Base-by-base conservation (phyloP, 2,888 invertebrate species). In the Eueremaeus valkanovi region DNA sequence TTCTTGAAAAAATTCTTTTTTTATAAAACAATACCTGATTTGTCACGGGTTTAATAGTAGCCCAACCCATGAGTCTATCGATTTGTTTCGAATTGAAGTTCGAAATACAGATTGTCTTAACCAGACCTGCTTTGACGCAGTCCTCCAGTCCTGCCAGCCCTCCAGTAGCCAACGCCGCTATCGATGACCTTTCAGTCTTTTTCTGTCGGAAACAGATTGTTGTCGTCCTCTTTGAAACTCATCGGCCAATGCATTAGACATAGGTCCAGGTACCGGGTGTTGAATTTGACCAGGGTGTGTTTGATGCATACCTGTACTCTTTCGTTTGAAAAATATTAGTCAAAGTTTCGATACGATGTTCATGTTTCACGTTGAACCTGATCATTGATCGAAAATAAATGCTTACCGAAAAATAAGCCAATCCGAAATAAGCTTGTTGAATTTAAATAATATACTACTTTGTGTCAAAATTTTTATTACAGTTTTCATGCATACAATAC, bases 181-280 rank as follows among this genome's bases (percentile, higher is more conserved):
- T 84, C 88, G n/a, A 86, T 81, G n/a, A 88, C 85, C 79, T 89
- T 88, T 0, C 88, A 90, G 29, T 86, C 81, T 0, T 85, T 87
- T 79, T 89, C 88, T 0, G 81, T 82, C 1, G 81, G 81, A 73
- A 81, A 80, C 1, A 77, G 40, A 16, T 77, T 78, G 11, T 77
- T 77, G 16, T 79, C 81, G 70, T 80, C 79, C 27, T 79, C 75
- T 77, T 78, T 88, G 81, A 90, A 93, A 0, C 88, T 92, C 82
- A 91, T 88, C 0, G 95, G 95, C 94, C 95, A 95, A 83, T 95
- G 95, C 51, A 95, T 91, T 11, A 95, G 86, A 82, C 93, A 95
- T 49, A 95, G 86, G 83, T 95, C 94, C 72, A 96, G 81, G 81
- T 95, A 95, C 0, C 88, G 85, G 0, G 93, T 81, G 8, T 89